phyloP scores from a whole-genome alignment of 2,888 invertebrate genomes.

The Cephonodes hylas region DNA sequence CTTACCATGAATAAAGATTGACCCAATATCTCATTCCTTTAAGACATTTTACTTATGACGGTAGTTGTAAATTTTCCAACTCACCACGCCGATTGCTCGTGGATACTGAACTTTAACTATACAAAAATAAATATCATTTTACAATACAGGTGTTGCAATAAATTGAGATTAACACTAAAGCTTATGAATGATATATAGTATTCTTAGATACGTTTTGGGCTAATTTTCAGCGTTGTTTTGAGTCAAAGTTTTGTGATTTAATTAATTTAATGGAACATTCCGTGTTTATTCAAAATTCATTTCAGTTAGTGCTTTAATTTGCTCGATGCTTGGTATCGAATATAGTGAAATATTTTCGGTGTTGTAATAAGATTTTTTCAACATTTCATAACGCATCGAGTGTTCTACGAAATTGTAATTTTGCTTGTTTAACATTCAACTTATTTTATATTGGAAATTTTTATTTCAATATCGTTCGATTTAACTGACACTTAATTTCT shows the following conservation, averaged over 20 bases:
- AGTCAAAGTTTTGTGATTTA: not conserved
- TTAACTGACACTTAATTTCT: no score
- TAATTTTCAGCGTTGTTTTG: constrained; percentile 1
- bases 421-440: not conserved
- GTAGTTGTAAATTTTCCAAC: constrained; percentile 61
- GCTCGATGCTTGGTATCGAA: not conserved
- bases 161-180: constrained; percentile 30
- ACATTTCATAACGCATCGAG: not conserved
- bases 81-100: not conserved
- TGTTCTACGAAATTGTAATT: not conserved
- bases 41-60: constrained; percentile 65
- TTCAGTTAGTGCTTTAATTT: no score
- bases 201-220: constrained; percentile 7
- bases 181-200: constrained; percentile 28
- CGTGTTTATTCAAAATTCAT: not conserved
- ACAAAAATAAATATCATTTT: not conserved
- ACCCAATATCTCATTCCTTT: constrained; percentile 59
- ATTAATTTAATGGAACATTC: not conserved
- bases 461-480: not conserved
- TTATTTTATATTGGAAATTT: not conserved
- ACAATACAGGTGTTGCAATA: constrained; percentile 15
- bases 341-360: not conserved
- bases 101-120: not conserved
- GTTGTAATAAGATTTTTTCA: not conserved
- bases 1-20: constrained; percentile 63